Conservation (phyloP, 2,888 invertebrate genomes). For the Aleiodes leptofemur region DNA sequence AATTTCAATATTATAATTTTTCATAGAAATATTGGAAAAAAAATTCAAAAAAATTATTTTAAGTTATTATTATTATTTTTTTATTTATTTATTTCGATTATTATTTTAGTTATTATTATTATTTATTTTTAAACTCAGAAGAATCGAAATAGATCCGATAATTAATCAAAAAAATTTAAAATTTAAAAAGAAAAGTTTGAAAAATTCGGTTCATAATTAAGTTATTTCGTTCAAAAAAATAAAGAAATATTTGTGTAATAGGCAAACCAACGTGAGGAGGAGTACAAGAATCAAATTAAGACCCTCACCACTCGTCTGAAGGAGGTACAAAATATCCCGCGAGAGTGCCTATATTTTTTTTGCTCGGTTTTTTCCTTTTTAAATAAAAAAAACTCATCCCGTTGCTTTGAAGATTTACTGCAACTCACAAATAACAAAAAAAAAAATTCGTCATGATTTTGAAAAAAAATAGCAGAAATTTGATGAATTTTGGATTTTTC, state of each 20-base stretch:
- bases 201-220: slow-evolving; percentile 33
- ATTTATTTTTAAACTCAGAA: no score
- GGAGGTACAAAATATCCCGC: slow-evolving; percentile 85
- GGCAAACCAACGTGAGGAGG: slow-evolving; percentile 99
- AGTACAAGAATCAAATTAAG: slow-evolving; percentile 99
- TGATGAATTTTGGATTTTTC: no score
- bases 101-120: no score
- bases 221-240: slow-evolving; percentile 18
- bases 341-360: slow-evolving; percentile 57
- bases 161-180: neutral
- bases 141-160: no score
- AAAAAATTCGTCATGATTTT: neutral
- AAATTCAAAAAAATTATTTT: no score
- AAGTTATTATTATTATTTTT: no score
- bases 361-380: slow-evolving; percentile 49
- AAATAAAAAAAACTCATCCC: neutral
- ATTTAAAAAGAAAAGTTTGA: neutral
- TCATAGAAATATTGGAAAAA: neutral
- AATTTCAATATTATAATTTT: no score
- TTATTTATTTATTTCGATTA: no score
- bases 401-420: slow-evolving; percentile 47
- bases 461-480: no score
- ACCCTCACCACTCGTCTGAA: slow-evolving; percentile 98
- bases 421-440: slow-evolving; percentile 50
- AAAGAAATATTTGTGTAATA: slow-evolving; percentile 73